Percentiles rank a stretch among this genome's conserved stretches.
These are phyloP conservation scores for Gasteruption jaculator DNA, from an alignment of 2,888 invertebrate species.

Conservation along the genomic window DNA sequence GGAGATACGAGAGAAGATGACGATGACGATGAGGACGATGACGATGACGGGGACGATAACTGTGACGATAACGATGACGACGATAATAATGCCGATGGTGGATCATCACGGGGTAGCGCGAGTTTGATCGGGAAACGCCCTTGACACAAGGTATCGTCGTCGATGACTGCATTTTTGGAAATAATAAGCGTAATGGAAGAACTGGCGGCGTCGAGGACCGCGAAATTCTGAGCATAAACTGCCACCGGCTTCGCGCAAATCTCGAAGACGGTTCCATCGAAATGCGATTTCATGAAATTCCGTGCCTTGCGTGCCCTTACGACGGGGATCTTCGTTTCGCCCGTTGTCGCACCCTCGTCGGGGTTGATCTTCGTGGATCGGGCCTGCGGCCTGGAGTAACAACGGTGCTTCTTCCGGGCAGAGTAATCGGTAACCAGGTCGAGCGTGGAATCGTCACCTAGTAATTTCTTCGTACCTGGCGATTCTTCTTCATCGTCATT, in stretches of 20 bases:
- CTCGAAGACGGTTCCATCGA: conserved; percentile 20
- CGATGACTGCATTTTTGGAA: conserved; percentile 47
- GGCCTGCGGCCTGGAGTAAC: too few relatives aligned
- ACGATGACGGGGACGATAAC: too few relatives aligned
- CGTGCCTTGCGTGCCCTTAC: conserved; percentile 16
- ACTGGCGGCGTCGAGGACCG: conserved; percentile 42
- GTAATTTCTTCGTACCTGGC: conserved; percentile 25
- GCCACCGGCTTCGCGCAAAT: conserved; percentile 28
- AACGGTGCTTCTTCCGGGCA: conserved; percentile 3
- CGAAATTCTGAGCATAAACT: conserved; percentile 31
- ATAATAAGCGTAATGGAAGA: conserved; percentile 53
- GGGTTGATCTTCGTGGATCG: conserved; percentile 21
- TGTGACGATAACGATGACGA: too few relatives aligned
- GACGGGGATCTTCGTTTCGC: conserved; percentile 14
- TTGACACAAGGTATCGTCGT: too few relatives aligned
- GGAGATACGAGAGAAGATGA: too few relatives aligned
- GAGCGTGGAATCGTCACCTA: conserved; percentile 28
- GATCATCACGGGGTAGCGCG: too few relatives aligned
- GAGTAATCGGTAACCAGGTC: conserved; percentile 26
- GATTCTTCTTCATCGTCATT: conserved; percentile 19
- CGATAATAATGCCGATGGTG: too few relatives aligned
- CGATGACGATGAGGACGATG: conserved; percentile 19
- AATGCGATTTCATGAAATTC: conserved; percentile 22
- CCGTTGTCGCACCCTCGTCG: conserved; percentile 18
- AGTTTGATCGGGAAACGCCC: too few relatives aligned